Evolutionary conservation across 1,140 invertebrate species (phyloP), one percentile per base, ranked within the genome.

Genomic region (Drosophila pachea): DNA sequence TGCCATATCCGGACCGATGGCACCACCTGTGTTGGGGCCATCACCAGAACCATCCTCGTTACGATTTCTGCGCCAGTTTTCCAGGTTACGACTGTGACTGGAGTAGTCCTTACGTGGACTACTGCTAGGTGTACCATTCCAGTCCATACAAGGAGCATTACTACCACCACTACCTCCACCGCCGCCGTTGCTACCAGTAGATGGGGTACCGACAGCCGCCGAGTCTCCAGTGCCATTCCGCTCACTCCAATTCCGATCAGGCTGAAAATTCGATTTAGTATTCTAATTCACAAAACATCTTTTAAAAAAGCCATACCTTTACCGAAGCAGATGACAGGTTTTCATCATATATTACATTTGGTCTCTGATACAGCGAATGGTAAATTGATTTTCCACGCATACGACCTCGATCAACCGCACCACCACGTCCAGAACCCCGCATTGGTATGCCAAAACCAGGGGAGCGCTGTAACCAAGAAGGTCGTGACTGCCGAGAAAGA

Each of bases 61-160:
- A 53, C 92, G 89, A 76, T 91, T 91, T 71, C 93, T 87, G 73
- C 93, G 87, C 93, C 93, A 93, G 88, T 93, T 93, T 71, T 92
- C 93, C 86, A 91, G 91, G 89, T 91, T 91, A 35, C 91, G 90
- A 48, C 90, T 90, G 88, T 91, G 91, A 65, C 81, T 82, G 9
- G 90, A 91, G 33, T 91, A 90, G 52, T 93, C 94, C 73, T 93
- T 93, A 48, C 93, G 89, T 3, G 92, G 93, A 90, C 92, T 92
- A 11, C 90, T 91, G 11, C 54, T 63, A 16, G 86, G 78, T 0
- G 91, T 91, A 2, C 90, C 91, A 61, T 91, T 92, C 92, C 93
- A 93, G 53, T 93, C 90, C 31, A 89, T 90, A 0, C 65, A 59
- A 0, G 40, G 6, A 11, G 36, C 52, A 2, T 91, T 91, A 22